Evolutionary conservation across 64 coral and sea anemone genomes (phyloP), one percentile per base, ranked within the genome.

Genomic region (Pocillopora verrucosa): DNA sequence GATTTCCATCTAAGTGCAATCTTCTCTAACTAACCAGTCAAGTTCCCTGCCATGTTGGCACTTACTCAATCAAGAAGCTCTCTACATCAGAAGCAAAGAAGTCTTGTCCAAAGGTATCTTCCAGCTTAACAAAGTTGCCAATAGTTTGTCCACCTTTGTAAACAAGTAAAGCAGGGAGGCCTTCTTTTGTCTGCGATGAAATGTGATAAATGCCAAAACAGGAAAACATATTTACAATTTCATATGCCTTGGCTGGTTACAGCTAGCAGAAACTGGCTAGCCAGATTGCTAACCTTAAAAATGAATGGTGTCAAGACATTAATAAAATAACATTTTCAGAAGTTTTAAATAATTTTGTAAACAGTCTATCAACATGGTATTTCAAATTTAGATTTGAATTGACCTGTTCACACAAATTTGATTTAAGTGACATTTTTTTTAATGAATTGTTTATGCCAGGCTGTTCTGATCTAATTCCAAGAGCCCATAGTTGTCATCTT

Each of bases 121-220:
- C 87, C 59, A 98, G 73, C 68, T 94, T 88, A 11, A 98, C 96
- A 92, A 94, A 98, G 82, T 98, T 98, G 2, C 96, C 96, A 87
- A 98, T 88, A 16, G 94, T 58, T 35, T 98, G 92, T 45, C 91
- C 93, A 61, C 92, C 80, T 85, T 89, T 94, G 63, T 98, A 98
- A 37, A 90, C 96, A 64, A 98, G 88, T 38, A 98, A 80, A 59
- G 96, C 96, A 30, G 96, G 96, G 65, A 98, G 91, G 9, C 96
- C 96, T 59, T 89, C 89, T 83, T 94, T 82, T 87, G 90, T 89
- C 94, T 96, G 62, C 13, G 36, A 13, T 64, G 16, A 82, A 87
- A 81, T 60, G 86, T 59, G 2, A 94, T 61, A 9, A 77, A 16
- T 65, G 2, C 36, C 16, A 77, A 58, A 22, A 15, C 7, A 65